A percentile compares a stretch with the other conserved stretches of the same genome.
Conservation (phyloP, 2,888 invertebrate genomes). For the Plebejus argus region DNA sequence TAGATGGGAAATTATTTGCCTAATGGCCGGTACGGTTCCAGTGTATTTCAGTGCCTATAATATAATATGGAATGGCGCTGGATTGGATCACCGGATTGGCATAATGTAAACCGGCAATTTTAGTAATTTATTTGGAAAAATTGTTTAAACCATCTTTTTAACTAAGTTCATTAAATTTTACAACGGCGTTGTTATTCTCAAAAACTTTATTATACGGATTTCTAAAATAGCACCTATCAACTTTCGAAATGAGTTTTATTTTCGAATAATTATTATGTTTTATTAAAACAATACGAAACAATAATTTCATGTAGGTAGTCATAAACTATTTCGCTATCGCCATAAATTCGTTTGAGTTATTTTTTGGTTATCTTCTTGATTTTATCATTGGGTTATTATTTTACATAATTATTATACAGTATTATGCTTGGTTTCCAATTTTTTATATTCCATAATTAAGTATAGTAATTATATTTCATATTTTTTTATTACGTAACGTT, state of each 20-base stretch:
- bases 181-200: neutral
- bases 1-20: too few species aligned
- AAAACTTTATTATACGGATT: neutral
- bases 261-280: slow-evolving; percentile 10
- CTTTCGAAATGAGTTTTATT: slow-evolving; percentile 11
- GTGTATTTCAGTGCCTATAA: too few species aligned
- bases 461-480: neutral
- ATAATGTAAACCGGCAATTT: neutral
- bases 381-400: neutral
- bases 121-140: neutral
- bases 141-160: neutral
- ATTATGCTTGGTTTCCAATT: neutral
- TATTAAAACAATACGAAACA: slow-evolving; percentile 18
- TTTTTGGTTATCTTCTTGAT: neutral
- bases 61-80: too few species aligned
- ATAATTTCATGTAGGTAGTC: neutral
- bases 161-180: neutral
- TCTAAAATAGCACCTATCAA: slow-evolving; percentile 12
- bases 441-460: neutral
- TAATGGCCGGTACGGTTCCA: too few species aligned
- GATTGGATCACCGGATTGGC: too few species aligned
- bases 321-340: neutral
- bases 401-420: neutral
- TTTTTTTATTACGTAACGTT: neutral
- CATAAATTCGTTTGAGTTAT: neutral